Base-by-base conservation (phyloP, 92 coral and sea anemone genomes). In the Nematostella vectensis region DNA sequence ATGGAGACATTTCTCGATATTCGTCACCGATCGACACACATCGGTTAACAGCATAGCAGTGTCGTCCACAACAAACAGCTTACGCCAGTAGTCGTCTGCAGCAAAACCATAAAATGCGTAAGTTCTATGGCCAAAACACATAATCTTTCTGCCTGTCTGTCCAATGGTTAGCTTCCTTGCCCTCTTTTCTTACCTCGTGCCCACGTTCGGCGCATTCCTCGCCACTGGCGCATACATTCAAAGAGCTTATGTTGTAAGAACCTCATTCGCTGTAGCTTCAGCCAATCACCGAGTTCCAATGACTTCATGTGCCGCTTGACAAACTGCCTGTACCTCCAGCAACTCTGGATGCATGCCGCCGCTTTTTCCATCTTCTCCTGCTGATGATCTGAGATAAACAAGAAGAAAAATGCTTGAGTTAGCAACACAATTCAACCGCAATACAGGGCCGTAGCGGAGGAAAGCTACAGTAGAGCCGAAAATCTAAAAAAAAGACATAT, bases 41-140 rank as follows among this genome's bases (percentile, higher is more conserved):
- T 93, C 99, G 2, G 99, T 93, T 24, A 93, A 70, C 70, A 93
- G 36, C 99, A 93, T 93, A 25, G 99, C 93, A 36, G 87, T 93
- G 64, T 93, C 99, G 59, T 93, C 99, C 25, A 82, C 75, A 47
- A 93, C 67, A 48, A 93, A 93, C 33, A 71, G 79, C 48, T 93
- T 93, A 67, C 63, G 70, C 99, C 99, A 93, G 64, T 93, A 83
- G 66, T 93, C 93, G 49, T 80, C 99, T 93, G 55, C 22, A 53
- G 44, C 1, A 29, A 15, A 16, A 33, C 40, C 6, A 33, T 33
- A 6, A 33, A 33, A 33, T 6, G 15, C 15, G 15, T 33, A 6
- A 33, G 15, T 6, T 33, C 6, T 15, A 33, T 33, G 6, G 6
- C 6, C 40, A 33, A 33, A 33, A 15, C 6, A 33, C 6, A 33